Conservation (phyloP, 35 echinoderm and acorn worm species). For the Ophioderma brevispina region DNA sequence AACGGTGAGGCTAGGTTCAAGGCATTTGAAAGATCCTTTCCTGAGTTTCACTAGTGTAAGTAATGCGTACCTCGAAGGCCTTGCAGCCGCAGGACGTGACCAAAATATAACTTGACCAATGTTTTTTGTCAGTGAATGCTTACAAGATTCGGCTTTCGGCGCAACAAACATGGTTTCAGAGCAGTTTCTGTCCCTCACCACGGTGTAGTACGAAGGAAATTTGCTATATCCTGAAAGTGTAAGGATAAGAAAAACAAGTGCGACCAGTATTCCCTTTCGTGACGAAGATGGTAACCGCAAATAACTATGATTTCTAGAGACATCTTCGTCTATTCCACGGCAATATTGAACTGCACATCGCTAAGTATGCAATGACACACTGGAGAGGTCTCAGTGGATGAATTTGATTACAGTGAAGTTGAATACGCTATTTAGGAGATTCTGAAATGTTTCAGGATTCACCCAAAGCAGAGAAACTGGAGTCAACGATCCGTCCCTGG, state of each 20-base stretch:
- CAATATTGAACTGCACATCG: slow-evolving; percentile 87
- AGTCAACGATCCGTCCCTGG: slow-evolving; percentile 69
- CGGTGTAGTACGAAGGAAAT: slow-evolving; percentile 86
- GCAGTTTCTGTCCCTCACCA: slow-evolving; percentile 34
- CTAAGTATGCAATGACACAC: slow-evolving; percentile 75
- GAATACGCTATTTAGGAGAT: slow-evolving; percentile 78
- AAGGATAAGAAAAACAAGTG: slow-evolving; percentile 61
- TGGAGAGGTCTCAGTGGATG: slow-evolving; percentile 66
- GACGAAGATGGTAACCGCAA: slow-evolving; percentile 62
- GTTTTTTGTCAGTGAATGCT: slow-evolving; percentile 59
- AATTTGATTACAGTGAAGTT: slow-evolving; percentile 2
- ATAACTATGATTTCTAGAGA: too few species aligned
- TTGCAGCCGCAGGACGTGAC: slow-evolving; percentile 38
- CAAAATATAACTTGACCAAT: slow-evolving; percentile 79
- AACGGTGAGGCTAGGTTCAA: slow-evolving; percentile 59
- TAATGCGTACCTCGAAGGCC: slow-evolving; percentile 55
- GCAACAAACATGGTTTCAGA: slow-evolving; percentile 75
- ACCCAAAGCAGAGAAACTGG: slow-evolving; percentile 71
- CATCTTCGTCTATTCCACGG: slow-evolving; percentile 64
- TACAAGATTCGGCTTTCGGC: slow-evolving; percentile 49
- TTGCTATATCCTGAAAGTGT: slow-evolving; percentile 80
- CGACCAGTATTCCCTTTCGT: slow-evolving; percentile 81
- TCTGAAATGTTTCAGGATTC: slow-evolving; percentile 70
- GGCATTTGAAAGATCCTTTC: slow-evolving; percentile 61
- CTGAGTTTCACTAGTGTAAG: slow-evolving; percentile 75